Percentiles rank a stretch among this genome's conserved stretches.
phyloP scores from a whole-genome alignment of 1,140 invertebrate genomes.

The Triops cancriformis region DNA sequence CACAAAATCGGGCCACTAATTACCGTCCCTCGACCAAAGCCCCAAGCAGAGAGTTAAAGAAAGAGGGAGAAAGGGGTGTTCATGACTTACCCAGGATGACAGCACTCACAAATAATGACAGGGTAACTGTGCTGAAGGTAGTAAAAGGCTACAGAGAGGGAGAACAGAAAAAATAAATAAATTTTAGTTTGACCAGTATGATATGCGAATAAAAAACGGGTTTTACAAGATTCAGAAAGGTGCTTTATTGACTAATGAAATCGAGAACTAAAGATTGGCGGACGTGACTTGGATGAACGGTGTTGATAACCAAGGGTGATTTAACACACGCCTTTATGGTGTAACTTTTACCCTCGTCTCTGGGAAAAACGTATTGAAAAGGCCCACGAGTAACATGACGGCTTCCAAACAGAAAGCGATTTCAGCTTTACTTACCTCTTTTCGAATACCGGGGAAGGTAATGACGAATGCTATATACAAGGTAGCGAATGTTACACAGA shows the following conservation, averaged over 20 bases:
- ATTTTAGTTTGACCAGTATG: too few relatives aligned
- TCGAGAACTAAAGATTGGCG: background rate
- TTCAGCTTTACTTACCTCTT: conserved; percentile 75
- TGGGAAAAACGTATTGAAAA: background rate
- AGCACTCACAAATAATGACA: conserved; percentile 83
- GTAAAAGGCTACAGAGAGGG: conserved; percentile 67
- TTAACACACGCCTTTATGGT: conserved; percentile 8
- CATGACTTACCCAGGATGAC: conserved; percentile 76
- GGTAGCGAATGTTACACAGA: conserved; percentile 78
- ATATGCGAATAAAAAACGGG: background rate
- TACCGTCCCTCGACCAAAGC: background rate
- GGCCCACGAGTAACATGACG: background rate
- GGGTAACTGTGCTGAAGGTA: conserved; percentile 81
- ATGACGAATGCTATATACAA: conserved; percentile 84
- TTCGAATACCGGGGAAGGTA: conserved; percentile 87
- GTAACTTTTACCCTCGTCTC: background rate
- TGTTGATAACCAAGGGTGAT: background rate
- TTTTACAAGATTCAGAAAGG: background rate
- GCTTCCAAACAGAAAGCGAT: too few relatives aligned
- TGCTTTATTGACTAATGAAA: background rate
- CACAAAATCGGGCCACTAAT: background rate
- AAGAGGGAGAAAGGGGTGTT: too few relatives aligned
- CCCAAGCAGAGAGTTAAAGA: too few relatives aligned
- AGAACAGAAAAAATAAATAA: conserved; percentile 32
- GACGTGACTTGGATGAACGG: background rate